Conservation (phyloP, 2,113 vertebrate genomes). For the Poeciliopsis occidentalis region DNA sequence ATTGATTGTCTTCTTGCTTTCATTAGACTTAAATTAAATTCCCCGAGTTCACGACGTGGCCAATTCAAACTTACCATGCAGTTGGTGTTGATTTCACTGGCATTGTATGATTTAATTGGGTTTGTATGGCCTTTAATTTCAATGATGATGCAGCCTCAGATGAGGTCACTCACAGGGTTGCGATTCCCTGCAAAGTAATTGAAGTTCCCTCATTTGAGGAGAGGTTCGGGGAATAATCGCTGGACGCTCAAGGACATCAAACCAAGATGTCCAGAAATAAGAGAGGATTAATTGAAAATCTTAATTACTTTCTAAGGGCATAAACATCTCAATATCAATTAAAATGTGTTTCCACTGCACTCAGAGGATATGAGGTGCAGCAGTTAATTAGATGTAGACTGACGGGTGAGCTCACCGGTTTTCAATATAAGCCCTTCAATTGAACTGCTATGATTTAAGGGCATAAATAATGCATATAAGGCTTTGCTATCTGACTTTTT, state of each 20-base stretch:
- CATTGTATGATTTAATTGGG: slow-evolving; percentile 72
- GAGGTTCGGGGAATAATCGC: slow-evolving; percentile 79
- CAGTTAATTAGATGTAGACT: slow-evolving; percentile 83
- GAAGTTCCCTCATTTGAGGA: slow-evolving; percentile 74
- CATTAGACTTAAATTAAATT: slow-evolving; percentile 43
- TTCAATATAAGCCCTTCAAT: slow-evolving; percentile 76
- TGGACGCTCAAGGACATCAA: slow-evolving; percentile 81
- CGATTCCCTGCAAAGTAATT: slow-evolving; percentile 77
- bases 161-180: slow-evolving; percentile 77
- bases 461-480: slow-evolving; percentile 77
- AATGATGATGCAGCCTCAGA: slow-evolving; percentile 77
- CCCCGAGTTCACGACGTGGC: slow-evolving; percentile 30
- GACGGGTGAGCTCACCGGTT: slow-evolving; percentile 75
- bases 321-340: slow-evolving; percentile 87
- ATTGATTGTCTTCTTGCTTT: slow-evolving; percentile 48
- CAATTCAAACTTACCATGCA: slow-evolving; percentile 16
- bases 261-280: slow-evolving; percentile 84
- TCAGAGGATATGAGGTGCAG: slow-evolving; percentile 81
- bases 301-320: slow-evolving; percentile 86
- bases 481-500: slow-evolving; percentile 65
- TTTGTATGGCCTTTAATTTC: slow-evolving; percentile 78
- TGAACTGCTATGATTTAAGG: slow-evolving; percentile 73
- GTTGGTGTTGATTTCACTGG: slow-evolving; percentile 42
- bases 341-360: slow-evolving; percentile 82
- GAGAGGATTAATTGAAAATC: slow-evolving; percentile 86